Base-by-base conservation (phyloP, 1,140 invertebrate genomes). In the Brachionus paranguensis region DNA sequence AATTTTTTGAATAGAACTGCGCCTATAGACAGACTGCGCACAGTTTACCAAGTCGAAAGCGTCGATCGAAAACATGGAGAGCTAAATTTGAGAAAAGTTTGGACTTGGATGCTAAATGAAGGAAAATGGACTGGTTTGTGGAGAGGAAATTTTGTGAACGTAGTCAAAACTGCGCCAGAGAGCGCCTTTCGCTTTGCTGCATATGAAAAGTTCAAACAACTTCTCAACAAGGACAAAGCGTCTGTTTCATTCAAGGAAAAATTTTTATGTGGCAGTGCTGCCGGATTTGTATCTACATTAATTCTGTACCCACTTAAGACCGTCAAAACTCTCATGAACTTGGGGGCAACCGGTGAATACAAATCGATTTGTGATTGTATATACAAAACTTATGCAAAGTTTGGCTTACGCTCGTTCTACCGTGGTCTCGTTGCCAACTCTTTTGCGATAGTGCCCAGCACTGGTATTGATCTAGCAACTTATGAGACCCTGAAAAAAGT, bases 141-240 rank as follows among this genome's bases (percentile, higher is more conserved):
- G 97, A 91, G 97, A 86, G 97, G 98, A 37, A 99, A 99, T 90
- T 95, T 95, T 55, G 96, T 99, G 86, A 99, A 99, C 89, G 95
- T 99, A 50, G 90, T 98, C 85, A 99, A 99, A 91, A 99, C 99
- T 86, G 97, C 95, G 0, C 97, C 97, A 0, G 98, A 99, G 90
- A 95, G 95, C 2, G 97, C 97, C 0, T 89, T 99, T 1, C 99
- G 99, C 89, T 99, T 99, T 88, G 95, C 96, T 89, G 95, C 95
- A 1, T 99, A 99, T 90, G 98, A 99, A 89, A 94, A 98, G 90
- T 70, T 83, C 7, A 83, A 83, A 20, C 55, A 43, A 10, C 29
- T 83, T 47, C 11, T 68, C 8, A 68, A 47, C 78, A 81, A 68
- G 20, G 43, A 81, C 10, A 60, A 81, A 14, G 12, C 10, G 8